Evolutionary conservation across 2,113 vertebrate species (phyloP).

Genomic region (Chloroceryle aenea): DNA sequence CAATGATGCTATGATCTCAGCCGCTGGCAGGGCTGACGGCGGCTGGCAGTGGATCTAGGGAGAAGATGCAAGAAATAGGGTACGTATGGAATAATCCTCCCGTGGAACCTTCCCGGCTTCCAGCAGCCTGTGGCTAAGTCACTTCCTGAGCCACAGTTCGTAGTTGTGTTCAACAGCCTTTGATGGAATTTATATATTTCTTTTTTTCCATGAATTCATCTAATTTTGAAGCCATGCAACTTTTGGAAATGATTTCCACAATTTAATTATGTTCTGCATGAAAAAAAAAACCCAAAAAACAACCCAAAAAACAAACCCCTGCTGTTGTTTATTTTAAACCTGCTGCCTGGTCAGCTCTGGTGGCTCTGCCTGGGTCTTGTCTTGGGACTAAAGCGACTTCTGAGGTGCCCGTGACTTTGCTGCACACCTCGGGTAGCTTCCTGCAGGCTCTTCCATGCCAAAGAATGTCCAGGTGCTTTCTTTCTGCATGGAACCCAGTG

Average conservation of each 20-base stretch:
- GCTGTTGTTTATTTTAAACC: constrained; percentile 30
- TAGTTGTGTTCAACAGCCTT: background rate
- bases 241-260: constrained; percentile 30
- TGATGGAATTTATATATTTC: background rate
- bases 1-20: background rate
- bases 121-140: background rate
- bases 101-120: background rate
- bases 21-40: background rate
- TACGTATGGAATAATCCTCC: background rate
- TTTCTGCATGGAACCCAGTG: background rate
- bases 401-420: background rate
- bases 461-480: background rate
- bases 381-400: background rate
- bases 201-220: constrained; percentile 60
- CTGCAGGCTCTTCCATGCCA: background rate
- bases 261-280: constrained; percentile 11
- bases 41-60: background rate
- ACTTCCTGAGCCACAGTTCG: constrained; percentile 30
- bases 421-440: background rate
- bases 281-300: background rate
- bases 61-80: background rate
- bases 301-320: background rate
- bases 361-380: background rate
- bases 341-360: background rate
- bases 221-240: constrained; percentile 31